Evolutionary conservation across 2,113 vertebrate species (phyloP), one percentile per base, ranked within the genome.

Genomic region (Vanacampus margaritifer): DNA sequence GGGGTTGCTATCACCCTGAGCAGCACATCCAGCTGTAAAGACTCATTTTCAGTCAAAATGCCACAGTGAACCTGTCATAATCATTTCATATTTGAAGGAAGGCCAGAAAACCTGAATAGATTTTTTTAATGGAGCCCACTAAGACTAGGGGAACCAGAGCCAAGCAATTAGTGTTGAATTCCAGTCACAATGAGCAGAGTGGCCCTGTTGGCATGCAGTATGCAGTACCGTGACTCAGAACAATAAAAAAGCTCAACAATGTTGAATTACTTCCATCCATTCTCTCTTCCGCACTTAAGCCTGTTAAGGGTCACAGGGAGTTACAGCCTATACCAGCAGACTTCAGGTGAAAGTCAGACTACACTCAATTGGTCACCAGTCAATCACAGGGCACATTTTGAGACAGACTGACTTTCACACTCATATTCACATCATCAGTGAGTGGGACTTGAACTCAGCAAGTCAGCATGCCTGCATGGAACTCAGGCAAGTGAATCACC

Each of bases 1-100:
- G 60, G 65, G 28, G 59, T 66, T 46, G 79, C 80, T 76, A 72
- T 79, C 78, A 13, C 37, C 58, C 79, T 60, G 72, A 79, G 80
- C 80, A 72, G 78, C 70, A 69, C 72, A 65, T 74, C 66, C 72
- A 69, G 70, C 78, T 54, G 66, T 46, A 66, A 69, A 68, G 71
- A 48, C 68, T 62, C 54, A n/a, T 65, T 62, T 73, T 57, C 73
- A 65, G 53, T 32, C 28, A 32, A 4, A 72, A 80, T 41, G 70
- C 69, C 57, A 2, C 28, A 68, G 75, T 83, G 32, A 72, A 24
- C 68, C 1, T 48, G 73, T 79, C 60, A 5, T 80, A 80, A 85
- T 81, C 82, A 71, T 72, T 69, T 46, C 50, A 12, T 67, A 68
- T 64, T 80, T 74, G 50, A 45, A 32, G 28, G 23, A 0, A 28